phyloP scores from a whole-genome alignment of 1,140 invertebrate genomes.

The Meteorus sp. region DNA sequence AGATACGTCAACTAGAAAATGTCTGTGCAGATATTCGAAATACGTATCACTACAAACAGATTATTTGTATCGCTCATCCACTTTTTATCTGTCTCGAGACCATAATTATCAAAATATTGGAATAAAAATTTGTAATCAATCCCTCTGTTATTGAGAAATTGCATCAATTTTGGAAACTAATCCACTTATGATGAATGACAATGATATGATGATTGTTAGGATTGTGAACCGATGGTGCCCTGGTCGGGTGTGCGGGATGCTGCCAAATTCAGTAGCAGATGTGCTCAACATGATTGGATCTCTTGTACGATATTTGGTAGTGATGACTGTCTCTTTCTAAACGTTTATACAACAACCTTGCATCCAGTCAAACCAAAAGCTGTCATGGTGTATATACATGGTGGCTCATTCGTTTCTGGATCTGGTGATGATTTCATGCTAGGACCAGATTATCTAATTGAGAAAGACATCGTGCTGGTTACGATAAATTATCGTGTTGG shows the following conservation, averaged over 20 bases:
- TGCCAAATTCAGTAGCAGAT: conserved; percentile 58
- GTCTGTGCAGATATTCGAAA: too few relatives aligned
- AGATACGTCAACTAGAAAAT: too few relatives aligned
- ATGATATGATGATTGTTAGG: conserved; percentile 47
- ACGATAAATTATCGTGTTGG: conserved; percentile 64
- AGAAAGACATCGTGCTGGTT: conserved; percentile 62
- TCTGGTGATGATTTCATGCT: conserved; percentile 49
- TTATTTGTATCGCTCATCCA: too few relatives aligned
- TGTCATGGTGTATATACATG: conserved; percentile 64
- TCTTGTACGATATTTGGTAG: conserved; percentile 29
- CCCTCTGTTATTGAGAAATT: background rate
- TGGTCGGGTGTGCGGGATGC: conserved; percentile 64
- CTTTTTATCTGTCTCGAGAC: too few relatives aligned
- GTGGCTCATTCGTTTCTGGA: conserved; percentile 63
- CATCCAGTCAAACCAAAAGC: conserved; percentile 31
- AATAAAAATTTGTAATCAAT: too few relatives aligned
- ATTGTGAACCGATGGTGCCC: conserved; percentile 59
- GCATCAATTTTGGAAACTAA: too few relatives aligned
- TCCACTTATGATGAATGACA: background rate
- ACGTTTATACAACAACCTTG: conserved; percentile 71
- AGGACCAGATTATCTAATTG: conserved; percentile 57
- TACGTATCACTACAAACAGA: too few relatives aligned
- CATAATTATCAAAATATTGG: too few relatives aligned
- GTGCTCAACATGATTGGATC: conserved; percentile 45
- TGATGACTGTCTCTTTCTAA: conserved; percentile 84